phyloP scores from a whole-genome alignment of 1,140 invertebrate genomes.

The Palaemon carinicauda region DNA sequence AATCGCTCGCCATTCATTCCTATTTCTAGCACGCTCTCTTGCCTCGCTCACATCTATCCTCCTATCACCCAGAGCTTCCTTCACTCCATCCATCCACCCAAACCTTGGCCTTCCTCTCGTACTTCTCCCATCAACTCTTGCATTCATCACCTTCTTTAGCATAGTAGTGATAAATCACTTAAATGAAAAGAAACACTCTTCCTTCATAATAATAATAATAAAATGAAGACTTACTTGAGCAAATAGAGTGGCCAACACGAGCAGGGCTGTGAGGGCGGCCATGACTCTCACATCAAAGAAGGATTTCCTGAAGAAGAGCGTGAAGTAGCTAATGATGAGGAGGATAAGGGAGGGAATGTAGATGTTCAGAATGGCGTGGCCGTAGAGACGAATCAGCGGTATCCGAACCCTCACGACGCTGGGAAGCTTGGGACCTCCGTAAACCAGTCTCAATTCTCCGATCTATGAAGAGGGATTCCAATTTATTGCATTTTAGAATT shows the following conservation, averaged over 20 bases:
- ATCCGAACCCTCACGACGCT: conserved; percentile 11
- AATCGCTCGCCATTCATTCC: too few relatives aligned
- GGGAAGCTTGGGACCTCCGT: not conserved
- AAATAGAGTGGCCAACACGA: conserved; percentile 27
- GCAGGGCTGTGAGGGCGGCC: conserved; percentile 13
- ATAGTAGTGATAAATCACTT: not conserved
- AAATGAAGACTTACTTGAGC: not conserved
- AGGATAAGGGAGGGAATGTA: conserved; percentile 33
- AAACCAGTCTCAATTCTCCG: not conserved
- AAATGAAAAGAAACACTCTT: not conserved
- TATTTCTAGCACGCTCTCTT: too few relatives aligned
- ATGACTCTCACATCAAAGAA: conserved; percentile 21
- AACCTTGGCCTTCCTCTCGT: too few relatives aligned
- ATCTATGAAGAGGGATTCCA: not conserved
- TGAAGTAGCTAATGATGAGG: conserved; percentile 30
- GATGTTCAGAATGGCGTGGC: conserved; percentile 32
- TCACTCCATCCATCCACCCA: too few relatives aligned
- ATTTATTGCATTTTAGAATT: too few relatives aligned
- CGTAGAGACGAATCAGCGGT: not conserved
- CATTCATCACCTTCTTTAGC: too few relatives aligned
- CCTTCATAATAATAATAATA: too few relatives aligned
- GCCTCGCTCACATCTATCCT: too few relatives aligned
- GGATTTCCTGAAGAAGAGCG: conserved; percentile 12
- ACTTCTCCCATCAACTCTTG: too few relatives aligned
- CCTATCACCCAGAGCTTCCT: too few relatives aligned